Base-by-base conservation (phyloP, 2,113 vertebrate genomes). In the Bubo scandiacus region DNA sequence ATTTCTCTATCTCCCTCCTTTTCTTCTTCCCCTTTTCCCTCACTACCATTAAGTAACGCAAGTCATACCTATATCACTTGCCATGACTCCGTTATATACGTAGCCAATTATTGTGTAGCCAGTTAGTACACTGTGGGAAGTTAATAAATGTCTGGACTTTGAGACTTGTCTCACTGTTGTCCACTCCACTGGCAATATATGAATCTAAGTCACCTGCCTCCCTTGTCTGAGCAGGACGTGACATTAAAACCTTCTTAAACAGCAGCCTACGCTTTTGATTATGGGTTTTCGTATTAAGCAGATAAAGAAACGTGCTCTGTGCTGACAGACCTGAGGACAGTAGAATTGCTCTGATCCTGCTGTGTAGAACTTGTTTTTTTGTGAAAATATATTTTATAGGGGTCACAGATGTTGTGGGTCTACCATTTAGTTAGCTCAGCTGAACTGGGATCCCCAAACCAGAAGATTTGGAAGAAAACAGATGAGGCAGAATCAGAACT, bases 391-490 rank as follows among this genome's bases (percentile, higher is more conserved):
- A 54, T 57, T 90, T 81, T 49, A 36, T 4, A 62, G 3, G 40
- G 8, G 66, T 36, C 27, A 71, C 16, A 94, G 74, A 58, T 49
- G 16, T 19, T 80, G 13, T 59, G 58, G n/a, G 18, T 47, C 65
- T 59, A 66, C 19, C 38, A 42, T 78, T 67, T 19, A 42, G 19
- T 67, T 42, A 73, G 29, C 15, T 84, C 55, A 85, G 51, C 30
- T 66, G 77, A 93, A 87, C 43, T 34, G 12, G 25, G 15, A 78
- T 66, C 42, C 29, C 27, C 27, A 62, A 85, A 81, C 17, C 51
- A 82, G 42, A 86, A 80, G 26, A 92, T 40, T 5, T 71, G 47
- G 66, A 90, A 85, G 32, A 43, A 95, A 81, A 90, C 5, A 75
- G 42, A 40, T 45, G n/a, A 68, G 22, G 52, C 32, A 90, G 57